Percentiles rank a stretch among this genome's conserved stretches.
phyloP scores from a whole-genome alignment of 2,113 vertebrate species.

The Protobothrops mucrosquamatus region DNA sequence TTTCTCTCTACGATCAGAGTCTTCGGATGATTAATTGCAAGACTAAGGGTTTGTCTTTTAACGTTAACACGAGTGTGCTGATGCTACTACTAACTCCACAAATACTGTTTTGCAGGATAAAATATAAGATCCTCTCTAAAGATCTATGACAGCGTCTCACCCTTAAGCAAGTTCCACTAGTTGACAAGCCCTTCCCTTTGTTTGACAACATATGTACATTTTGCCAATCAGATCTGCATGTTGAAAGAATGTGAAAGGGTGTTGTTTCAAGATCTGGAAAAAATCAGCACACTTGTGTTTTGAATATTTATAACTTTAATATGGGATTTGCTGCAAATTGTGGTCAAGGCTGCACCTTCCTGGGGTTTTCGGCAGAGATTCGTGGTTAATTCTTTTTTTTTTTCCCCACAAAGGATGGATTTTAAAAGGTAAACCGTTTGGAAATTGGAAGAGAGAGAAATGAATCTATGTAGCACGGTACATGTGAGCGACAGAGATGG shows the following conservation, averaged over 20 bases:
- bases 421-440: fast-evolving
- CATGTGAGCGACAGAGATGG: not conserved
- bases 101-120: not conserved
- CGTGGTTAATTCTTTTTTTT: not conserved
- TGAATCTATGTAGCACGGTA: not conserved
- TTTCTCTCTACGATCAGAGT: not conserved
- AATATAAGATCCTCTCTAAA: not conserved
- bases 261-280: not conserved
- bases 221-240: not conserved
- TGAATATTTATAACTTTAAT: not conserved
- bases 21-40: not conserved
- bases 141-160: not conserved
- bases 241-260: conserved; percentile 1
- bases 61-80: no score
- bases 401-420: not conserved
- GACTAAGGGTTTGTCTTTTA: not conserved
- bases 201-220: not conserved
- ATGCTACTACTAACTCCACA: not conserved
- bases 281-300: not conserved
- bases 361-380: not conserved
- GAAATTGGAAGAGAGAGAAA: not conserved
- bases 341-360: not conserved
- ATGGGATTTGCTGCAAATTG: not conserved
- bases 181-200: not conserved
- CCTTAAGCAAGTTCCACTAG: not conserved